A percentile compares a stretch with the other conserved stretches of the same genome.
Conservation (phyloP, 2,797 vertebrate genomes). For the Acrocephalus scirpaceus region DNA sequence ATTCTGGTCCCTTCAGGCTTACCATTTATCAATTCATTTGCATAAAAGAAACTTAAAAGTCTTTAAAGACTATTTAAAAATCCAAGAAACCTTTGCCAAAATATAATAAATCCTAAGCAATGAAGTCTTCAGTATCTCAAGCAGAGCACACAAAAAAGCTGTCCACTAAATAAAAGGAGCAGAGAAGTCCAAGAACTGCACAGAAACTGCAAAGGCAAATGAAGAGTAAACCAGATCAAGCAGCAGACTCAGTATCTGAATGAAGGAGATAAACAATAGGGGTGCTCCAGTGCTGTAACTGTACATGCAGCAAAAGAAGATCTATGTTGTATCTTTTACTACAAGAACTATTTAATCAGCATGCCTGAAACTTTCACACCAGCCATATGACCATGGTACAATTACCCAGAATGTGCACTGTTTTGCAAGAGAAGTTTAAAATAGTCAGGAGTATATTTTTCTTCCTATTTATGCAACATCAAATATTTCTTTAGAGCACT, state of each 20-base stretch:
- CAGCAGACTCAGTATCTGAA: background rate
- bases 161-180: background rate
- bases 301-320: background rate
- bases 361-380: background rate
- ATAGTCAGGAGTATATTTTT: background rate
- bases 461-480: background rate
- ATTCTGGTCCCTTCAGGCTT: background rate
- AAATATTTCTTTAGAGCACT: background rate
- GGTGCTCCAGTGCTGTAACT: background rate
- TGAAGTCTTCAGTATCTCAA: background rate
- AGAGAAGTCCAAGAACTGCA: background rate
- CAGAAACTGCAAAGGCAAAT: background rate
- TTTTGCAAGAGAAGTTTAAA: background rate
- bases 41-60: background rate
- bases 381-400: background rate
- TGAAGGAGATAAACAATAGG: background rate
- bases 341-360: background rate
- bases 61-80: background rate
- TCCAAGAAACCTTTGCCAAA: background rate
- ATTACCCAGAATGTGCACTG: background rate
- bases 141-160: background rate
- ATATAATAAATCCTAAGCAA: background rate
- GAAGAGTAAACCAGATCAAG: background rate
- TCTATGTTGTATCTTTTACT: background rate
- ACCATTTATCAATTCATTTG: background rate